Conservation (phyloP, 2,797 vertebrate species). For the Propithecus deckenii region DNA sequence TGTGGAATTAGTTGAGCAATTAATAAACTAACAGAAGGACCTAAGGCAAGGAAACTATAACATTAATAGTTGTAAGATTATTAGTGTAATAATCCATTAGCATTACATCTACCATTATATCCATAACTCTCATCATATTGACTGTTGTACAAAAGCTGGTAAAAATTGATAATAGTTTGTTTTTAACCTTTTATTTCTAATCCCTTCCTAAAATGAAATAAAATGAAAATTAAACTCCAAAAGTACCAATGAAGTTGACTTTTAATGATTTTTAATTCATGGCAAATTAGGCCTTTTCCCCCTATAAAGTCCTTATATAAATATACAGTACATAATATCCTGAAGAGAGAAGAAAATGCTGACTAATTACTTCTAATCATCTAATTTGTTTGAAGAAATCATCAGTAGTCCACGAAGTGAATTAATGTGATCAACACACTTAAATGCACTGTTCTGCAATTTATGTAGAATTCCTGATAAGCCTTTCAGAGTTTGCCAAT, state of each 20-base stretch:
- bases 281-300: slow-evolving; percentile 22
- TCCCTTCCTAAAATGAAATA: slow-evolving; percentile 51
- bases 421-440: slow-evolving; percentile 52
- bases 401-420: slow-evolving; percentile 27
- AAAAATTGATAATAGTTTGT: slow-evolving; percentile 8
- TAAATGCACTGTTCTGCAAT: slow-evolving; percentile 45
- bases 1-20: neutral
- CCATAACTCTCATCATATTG: neutral
- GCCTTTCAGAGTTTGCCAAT: slow-evolving; percentile 64
- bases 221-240: slow-evolving; percentile 42
- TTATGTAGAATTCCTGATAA: slow-evolving; percentile 69
- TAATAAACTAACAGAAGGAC: slow-evolving; percentile 7
- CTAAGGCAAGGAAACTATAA: neutral
- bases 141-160: slow-evolving; percentile 42
- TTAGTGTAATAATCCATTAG: neutral
- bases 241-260: neutral
- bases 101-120: neutral
- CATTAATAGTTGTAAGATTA: slow-evolving; percentile 9
- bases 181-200: slow-evolving; percentile 30
- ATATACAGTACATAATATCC: neutral
- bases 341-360: slow-evolving; percentile 53
- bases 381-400: slow-evolving; percentile 59
- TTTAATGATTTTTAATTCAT: slow-evolving; percentile 50
- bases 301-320: neutral
- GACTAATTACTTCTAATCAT: slow-evolving; percentile 40